Evolutionary conservation across 1,140 invertebrate species (phyloP).

Genomic region (Helicoverpa armigera): DNA sequence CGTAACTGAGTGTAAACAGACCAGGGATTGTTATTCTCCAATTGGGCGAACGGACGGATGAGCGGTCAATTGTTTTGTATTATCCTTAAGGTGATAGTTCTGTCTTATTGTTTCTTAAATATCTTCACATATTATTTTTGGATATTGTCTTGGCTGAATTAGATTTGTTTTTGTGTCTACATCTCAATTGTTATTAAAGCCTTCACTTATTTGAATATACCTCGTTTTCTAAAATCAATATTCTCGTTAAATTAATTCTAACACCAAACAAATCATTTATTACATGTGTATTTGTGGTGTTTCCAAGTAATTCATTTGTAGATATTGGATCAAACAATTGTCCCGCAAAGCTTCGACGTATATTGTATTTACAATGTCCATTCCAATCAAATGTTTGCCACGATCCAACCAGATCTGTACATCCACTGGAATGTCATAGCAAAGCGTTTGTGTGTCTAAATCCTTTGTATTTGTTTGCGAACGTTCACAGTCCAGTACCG

Average conservation of each 20-base stretch:
- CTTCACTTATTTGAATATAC: too few species aligned
- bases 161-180: neutral
- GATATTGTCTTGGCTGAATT: neutral
- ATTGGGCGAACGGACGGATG: conserved; percentile 25
- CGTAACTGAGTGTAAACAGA: conserved; percentile 22
- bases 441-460: conserved; percentile 24
- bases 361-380: neutral
- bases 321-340: conserved; percentile 15
- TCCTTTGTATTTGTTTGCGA: conserved; percentile 41
- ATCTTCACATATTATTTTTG: neutral
- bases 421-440: conserved; percentile 20
- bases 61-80: conserved; percentile 13
- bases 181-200: neutral
- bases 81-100: neutral
- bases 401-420: conserved; percentile 11
- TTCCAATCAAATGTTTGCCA: conserved; percentile 21
- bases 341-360: conserved; percentile 9
- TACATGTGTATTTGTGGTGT: neutral
- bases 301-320: neutral
- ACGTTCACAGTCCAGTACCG: conserved; percentile 12
- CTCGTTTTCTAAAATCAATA: too few species aligned
- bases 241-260: too few species aligned
- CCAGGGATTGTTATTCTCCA: conserved; percentile 8
- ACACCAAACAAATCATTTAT: too few species aligned
- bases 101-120: neutral